These are phyloP conservation scores for Siderastrea siderea DNA, from an alignment of 92 coral and sea anemone genomes.

Conservation along the genomic window DNA sequence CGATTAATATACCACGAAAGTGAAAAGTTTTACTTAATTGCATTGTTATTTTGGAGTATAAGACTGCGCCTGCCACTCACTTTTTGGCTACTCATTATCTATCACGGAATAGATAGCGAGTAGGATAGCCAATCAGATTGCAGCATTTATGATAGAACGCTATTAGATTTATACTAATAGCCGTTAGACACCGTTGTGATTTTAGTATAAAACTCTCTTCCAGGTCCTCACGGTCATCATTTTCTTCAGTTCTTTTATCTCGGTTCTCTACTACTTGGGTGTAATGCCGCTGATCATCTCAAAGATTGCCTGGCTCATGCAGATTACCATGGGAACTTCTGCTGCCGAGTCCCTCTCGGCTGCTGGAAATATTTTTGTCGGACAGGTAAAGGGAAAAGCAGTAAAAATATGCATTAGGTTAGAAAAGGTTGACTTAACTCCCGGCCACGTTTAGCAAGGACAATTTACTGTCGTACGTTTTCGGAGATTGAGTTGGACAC, in stretches of 20 bases:
- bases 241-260: slow-evolving; percentile 91
- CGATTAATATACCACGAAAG: too few relatives aligned
- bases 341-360: slow-evolving; percentile 97
- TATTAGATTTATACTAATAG: too few relatives aligned
- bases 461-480: too few relatives aligned
- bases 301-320: slow-evolving; percentile 99
- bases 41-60: too few relatives aligned
- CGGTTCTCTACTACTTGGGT: slow-evolving; percentile 83
- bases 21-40: too few relatives aligned
- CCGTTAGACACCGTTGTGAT: neutral
- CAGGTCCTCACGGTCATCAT: slow-evolving; percentile 89
- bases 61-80: too few relatives aligned
- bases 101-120: too few relatives aligned
- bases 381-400: slow-evolving; percentile 71
- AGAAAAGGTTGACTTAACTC: neutral
- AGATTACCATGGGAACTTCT: slow-evolving; percentile 95
- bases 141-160: too few relatives aligned
- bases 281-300: slow-evolving; percentile 86
- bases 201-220: neutral
- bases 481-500: neutral
- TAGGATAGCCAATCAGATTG: too few relatives aligned
- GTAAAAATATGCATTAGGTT: too few relatives aligned
- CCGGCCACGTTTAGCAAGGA: too few relatives aligned
- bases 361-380: slow-evolving; percentile 98
- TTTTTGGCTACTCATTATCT: too few relatives aligned